phyloP scores from a whole-genome alignment of 1,140 invertebrate genomes.

The silkworm (Bombyx mori) region DNA sequence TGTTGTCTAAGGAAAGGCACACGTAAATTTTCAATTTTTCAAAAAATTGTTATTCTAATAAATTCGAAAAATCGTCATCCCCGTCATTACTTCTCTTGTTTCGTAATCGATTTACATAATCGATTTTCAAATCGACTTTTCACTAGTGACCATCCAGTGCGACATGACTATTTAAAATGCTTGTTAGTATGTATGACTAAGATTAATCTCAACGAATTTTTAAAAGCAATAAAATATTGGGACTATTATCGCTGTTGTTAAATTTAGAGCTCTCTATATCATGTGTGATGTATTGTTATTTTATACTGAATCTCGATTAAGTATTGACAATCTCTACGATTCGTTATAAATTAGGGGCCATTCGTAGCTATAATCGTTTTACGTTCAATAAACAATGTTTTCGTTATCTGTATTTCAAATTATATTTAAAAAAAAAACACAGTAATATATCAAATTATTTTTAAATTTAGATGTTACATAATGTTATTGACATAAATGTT shows the following conservation, averaged over 20 bases:
- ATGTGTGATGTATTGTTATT: constrained; percentile 1
- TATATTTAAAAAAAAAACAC: not conserved
- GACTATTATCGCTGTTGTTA: constrained; percentile 17
- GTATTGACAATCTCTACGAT: not conserved
- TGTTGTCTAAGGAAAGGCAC: too few species aligned
- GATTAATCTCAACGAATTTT: constrained; percentile 51
- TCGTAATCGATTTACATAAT: not conserved
- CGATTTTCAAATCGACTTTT: constrained; percentile 36
- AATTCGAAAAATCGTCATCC: not conserved
- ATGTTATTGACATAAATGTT: constrained; percentile 7
- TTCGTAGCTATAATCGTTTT: not conserved
- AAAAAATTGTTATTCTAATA: not conserved
- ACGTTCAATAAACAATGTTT: constrained; percentile 1
- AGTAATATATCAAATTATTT: not conserved
- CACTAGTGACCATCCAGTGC: constrained; percentile 47
- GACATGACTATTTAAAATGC: constrained; percentile 45
- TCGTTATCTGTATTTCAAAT: not conserved
- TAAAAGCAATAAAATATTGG: constrained; percentile 49
- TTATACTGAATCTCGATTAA: constrained; percentile 3
- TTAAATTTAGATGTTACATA: not conserved
- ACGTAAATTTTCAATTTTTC: too few species aligned
- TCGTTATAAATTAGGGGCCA: not conserved
- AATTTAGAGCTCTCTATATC: constrained; percentile 30
- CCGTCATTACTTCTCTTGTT: too few species aligned
- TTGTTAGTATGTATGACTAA: constrained; percentile 27